A percentile compares a stretch with the other conserved stretches of the same genome.
Evolutionary conservation across 2,888 invertebrate genomes (phyloP).

Genomic region (Melanostoma mellinum): DNA sequence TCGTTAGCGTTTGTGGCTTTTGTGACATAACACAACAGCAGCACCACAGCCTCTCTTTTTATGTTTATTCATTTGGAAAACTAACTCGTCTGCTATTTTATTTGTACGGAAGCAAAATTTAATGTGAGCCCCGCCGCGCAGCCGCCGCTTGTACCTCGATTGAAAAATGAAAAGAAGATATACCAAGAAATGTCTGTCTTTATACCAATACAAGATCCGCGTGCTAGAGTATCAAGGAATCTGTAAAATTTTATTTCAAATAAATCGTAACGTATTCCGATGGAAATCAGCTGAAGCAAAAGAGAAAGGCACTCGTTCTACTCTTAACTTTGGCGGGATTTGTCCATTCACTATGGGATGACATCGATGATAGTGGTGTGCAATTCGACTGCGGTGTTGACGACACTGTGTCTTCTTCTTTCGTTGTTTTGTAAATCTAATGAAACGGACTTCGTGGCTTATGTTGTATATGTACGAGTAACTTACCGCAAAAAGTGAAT

Average conservation of each 20-base stretch:
- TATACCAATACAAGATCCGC: conserved; percentile 17
- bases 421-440: conserved; percentile 27
- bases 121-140: conserved; percentile 43
- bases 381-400: conserved; percentile 26
- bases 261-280: conserved; percentile 56
- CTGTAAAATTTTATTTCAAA: conserved; percentile 65
- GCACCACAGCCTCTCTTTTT: conserved; percentile 24
- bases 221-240: conserved; percentile 53
- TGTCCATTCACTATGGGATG: conserved; percentile 55
- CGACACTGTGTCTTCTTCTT: conserved; percentile 54
- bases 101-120: conserved; percentile 66
- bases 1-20: conserved; percentile 29
- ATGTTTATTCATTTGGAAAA: conserved; percentile 51
- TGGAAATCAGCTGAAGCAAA: conserved; percentile 54
- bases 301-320: conserved; percentile 63
- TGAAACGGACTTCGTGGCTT: conserved; percentile 43
- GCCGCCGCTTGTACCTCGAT: conserved; percentile 35
- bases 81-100: conserved; percentile 65
- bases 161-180: conserved; percentile 44
- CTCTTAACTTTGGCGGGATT: conserved; percentile 22
- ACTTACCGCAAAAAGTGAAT: conserved; percentile 44
- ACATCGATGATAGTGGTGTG: conserved; percentile 42
- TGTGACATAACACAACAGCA: conserved; percentile 53
- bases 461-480: background rate
- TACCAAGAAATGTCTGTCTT: conserved; percentile 27